Percentiles rank a stretch among this genome's conserved stretches.
phyloP scores from a whole-genome alignment of 37 sponge, comb jelly and placozoan genomes.

The Chondrosia reniformis region DNA sequence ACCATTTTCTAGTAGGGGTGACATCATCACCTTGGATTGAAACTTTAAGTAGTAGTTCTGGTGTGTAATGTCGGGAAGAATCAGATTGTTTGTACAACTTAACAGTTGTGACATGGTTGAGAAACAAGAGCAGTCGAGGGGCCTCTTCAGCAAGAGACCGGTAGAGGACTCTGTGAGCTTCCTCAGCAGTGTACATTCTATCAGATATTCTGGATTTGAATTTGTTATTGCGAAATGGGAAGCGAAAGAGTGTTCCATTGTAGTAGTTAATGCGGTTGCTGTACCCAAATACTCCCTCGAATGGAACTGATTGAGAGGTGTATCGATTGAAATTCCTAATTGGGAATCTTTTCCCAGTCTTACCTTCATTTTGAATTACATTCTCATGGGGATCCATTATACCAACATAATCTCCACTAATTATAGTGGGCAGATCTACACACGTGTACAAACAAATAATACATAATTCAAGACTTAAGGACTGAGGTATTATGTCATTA shows the following conservation, averaged over 20 bases:
- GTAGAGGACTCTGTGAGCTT: constrained; percentile 4
- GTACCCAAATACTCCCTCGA: constrained; percentile 64
- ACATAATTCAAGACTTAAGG: too few species aligned
- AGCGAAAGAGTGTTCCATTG: constrained; percentile 74
- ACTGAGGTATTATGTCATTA: too few species aligned
- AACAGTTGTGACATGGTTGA: constrained; percentile 39
- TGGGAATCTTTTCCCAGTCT: not conserved
- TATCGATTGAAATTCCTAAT: not conserved
- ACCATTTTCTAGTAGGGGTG: not conserved
- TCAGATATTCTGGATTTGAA: constrained; percentile 32
- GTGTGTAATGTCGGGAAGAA: too few species aligned
- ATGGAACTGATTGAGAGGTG: constrained; percentile 65
- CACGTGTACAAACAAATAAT: not conserved
- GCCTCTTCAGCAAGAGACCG: constrained; percentile 26
- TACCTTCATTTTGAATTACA: not conserved
- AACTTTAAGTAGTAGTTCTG: not conserved
- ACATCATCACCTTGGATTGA: not conserved
- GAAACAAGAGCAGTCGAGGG: constrained; percentile 47
- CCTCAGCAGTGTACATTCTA: constrained; percentile 17
- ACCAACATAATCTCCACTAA: constrained; percentile 42
- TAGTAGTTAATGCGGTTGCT: constrained; percentile 26
- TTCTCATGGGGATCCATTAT: constrained; percentile 50
- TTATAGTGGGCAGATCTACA: constrained; percentile 57
- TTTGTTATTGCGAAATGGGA: constrained; percentile 44
- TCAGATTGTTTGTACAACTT: constrained; percentile 36